Conservation (phyloP, 2,797 vertebrate genomes). For the Saxicola maurus region DNA sequence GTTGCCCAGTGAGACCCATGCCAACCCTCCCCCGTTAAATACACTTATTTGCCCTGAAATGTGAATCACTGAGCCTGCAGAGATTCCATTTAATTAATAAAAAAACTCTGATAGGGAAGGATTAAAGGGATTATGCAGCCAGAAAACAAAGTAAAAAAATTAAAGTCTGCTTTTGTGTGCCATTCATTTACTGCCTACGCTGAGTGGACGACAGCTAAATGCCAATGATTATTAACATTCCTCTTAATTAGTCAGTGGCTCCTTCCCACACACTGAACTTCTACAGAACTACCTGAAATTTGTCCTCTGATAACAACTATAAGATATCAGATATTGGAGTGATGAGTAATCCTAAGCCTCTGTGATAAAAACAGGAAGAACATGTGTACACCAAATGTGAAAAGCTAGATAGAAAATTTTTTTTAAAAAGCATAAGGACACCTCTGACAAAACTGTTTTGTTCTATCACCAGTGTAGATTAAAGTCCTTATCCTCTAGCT, state of each 20-base stretch:
- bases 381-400: not conserved
- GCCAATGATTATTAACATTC: not conserved
- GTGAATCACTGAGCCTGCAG: conserved; percentile 15
- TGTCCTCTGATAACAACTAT: not conserved
- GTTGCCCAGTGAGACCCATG: not conserved
- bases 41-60: not conserved
- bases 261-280: not conserved
- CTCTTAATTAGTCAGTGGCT: not conserved
- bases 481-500: conserved; percentile 76
- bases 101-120: not conserved
- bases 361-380: not conserved
- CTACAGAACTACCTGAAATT: not conserved
- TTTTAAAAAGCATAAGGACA: not conserved
- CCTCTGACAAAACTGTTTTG: not conserved
- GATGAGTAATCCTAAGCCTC: not conserved
- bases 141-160: not conserved
- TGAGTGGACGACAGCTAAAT: not conserved
- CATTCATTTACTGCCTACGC: conserved; percentile 24
- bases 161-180: not conserved
- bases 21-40: conserved; percentile 13
- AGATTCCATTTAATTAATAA: conserved; percentile 58
- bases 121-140: conserved; percentile 8
- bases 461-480: not conserved
- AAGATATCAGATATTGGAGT: not conserved
- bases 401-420: not conserved